Evolutionary conservation across 2,797 vertebrate genomes (phyloP).

Genomic region (Melopsittacus undulatus): DNA sequence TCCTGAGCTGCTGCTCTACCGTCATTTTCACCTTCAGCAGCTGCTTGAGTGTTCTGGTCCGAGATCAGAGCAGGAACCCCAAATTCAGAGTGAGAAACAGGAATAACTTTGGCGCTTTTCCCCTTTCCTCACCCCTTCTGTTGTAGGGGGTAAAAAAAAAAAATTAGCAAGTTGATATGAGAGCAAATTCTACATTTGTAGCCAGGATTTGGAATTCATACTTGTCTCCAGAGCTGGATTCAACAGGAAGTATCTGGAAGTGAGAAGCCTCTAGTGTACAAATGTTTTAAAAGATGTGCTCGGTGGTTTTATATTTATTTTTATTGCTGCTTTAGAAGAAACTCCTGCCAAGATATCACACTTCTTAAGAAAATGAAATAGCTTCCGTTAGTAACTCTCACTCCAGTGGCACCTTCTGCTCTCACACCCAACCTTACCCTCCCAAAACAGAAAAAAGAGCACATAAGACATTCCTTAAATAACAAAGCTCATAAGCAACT

Average conservation of each 20-base stretch:
- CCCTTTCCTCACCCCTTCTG: not conserved
- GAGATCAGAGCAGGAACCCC: not conserved
- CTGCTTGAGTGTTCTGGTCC: not conserved
- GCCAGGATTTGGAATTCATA: conserved; percentile 9
- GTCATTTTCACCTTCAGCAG: not conserved
- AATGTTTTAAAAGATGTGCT: conserved; percentile 19
- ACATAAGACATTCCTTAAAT: not conserved
- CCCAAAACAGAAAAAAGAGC: not conserved
- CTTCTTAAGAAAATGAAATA: conserved; percentile 35
- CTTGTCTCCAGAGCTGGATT: conserved; percentile 12
- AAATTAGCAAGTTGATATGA: not conserved
- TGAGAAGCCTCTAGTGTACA: conserved; percentile 16
- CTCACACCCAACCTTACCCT: not conserved
- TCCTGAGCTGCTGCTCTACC: not conserved
- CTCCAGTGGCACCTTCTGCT: not conserved
- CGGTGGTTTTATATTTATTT: conserved; percentile 13
- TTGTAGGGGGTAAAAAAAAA: not conserved
- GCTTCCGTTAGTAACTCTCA: not conserved
- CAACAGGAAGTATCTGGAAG: conserved; percentile 29
- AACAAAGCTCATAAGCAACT: not conserved
- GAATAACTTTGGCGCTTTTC: not conserved
- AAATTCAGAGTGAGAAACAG: not conserved
- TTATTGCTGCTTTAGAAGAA: conserved; percentile 48
- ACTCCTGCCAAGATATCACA: conserved; percentile 1
- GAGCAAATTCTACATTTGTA: not conserved